phyloP scores from a whole-genome alignment of 1,140 invertebrate genomes.

The Scaptodrosophila lebanonensis region DNA sequence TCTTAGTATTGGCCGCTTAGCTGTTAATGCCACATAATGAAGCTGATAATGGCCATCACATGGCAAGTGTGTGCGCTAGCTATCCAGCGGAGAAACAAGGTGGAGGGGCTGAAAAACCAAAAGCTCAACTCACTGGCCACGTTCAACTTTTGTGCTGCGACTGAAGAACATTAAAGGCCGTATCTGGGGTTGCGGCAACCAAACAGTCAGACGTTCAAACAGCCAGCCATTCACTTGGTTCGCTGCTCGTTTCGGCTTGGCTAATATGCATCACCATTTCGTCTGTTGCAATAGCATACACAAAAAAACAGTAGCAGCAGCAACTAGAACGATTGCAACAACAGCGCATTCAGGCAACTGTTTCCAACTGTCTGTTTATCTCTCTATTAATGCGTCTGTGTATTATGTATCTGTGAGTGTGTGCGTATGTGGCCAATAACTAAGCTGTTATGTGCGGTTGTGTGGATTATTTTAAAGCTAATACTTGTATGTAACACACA shows the following conservation, averaged over 20 bases:
- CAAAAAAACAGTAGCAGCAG: too few species aligned
- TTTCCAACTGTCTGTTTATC: not conserved
- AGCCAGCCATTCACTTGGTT: not conserved
- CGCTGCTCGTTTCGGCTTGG: conserved; percentile 4
- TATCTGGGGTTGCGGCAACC: conserved; percentile 3
- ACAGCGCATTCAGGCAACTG: not conserved
- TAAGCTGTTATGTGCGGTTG: conserved; percentile 49
- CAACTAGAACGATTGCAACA: conserved; percentile 9
- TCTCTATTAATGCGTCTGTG: not conserved
- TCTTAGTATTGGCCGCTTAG: conserved; percentile 6
- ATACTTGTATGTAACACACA: conserved; percentile 44
- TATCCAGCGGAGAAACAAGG: not conserved
- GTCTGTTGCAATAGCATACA: conserved; percentile 23
- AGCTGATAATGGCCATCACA: conserved; percentile 65
- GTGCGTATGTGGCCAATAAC: conserved; percentile 45
- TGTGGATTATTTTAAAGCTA: conserved; percentile 66
- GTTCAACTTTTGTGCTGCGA: conserved; percentile 54
- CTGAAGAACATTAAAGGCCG: conserved; percentile 39
- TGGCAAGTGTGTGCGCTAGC: conserved; percentile 16
- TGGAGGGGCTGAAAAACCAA: conserved; percentile 22
- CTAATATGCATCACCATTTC: conserved; percentile 60
- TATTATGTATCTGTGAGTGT: conserved; percentile 14
- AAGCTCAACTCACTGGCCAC: conserved; percentile 35
- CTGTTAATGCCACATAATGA: conserved; percentile 71
- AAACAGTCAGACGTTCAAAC: not conserved